These are phyloP conservation scores for Sphinx pinastri DNA, from an alignment of 2,888 invertebrate species.

Conservation along the genomic window DNA sequence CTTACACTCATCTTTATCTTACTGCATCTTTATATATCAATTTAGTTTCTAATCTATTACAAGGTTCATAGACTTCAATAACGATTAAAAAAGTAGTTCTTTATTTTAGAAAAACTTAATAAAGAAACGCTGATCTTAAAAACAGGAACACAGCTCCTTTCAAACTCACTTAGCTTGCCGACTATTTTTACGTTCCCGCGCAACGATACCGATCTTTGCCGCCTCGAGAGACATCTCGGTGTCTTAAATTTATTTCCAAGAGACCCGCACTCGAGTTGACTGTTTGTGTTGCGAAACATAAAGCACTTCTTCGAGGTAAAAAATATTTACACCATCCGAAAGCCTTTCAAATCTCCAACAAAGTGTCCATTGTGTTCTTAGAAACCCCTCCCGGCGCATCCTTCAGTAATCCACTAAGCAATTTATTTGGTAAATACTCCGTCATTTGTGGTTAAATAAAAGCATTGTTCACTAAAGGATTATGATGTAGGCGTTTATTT, in stretches of 20 bases:
- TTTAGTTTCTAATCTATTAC: no score
- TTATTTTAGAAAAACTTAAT: background rate
- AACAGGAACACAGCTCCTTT: background rate
- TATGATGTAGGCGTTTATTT: constrained; percentile 13
- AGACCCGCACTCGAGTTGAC: constrained; percentile 35
- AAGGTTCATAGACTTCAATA: no score
- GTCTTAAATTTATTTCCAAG: constrained; percentile 41
- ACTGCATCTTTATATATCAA: no score
- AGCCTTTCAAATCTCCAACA: constrained; percentile 53
- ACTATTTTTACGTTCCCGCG: constrained; percentile 7
- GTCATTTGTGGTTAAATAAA: constrained; percentile 53
- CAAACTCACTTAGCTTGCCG: constrained; percentile 6
- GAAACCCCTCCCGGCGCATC: constrained; percentile 60
- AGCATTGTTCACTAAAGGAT: constrained; percentile 25
- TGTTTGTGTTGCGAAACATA: constrained; percentile 41
- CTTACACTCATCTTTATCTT: no score
- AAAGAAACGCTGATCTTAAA: background rate
- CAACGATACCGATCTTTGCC: constrained; percentile 23
- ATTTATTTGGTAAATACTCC: constrained; percentile 59
- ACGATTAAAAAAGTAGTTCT: no score
- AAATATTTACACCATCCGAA: constrained; percentile 53
- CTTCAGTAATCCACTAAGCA: constrained; percentile 50
- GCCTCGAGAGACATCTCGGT: constrained; percentile 34
- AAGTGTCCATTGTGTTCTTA: constrained; percentile 63
- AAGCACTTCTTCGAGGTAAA: constrained; percentile 45